A percentile compares a stretch with the other conserved stretches of the same genome.
Evolutionary conservation across 2,888 invertebrate species (phyloP).

Genomic region (Exephanes ischioxanthus): DNA sequence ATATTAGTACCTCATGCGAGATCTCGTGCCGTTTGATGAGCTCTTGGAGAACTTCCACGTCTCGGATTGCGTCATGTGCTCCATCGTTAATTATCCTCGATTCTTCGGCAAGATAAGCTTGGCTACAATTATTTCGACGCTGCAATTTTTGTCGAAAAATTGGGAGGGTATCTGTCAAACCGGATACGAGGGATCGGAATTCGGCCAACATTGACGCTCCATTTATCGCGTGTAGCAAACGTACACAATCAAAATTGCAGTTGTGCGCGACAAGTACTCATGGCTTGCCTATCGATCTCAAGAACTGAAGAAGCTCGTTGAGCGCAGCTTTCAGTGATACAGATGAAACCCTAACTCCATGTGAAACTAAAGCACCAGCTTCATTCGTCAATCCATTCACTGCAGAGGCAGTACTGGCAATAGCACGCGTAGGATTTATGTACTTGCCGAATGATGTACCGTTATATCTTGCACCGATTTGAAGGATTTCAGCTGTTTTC

Average conservation of each 20-base stretch:
- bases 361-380: conserved; percentile 53
- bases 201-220: not conserved
- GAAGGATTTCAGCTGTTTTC: conserved; percentile 59
- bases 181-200: conserved; percentile 29
- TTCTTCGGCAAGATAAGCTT: conserved; percentile 21
- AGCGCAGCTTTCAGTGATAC: conserved; percentile 4
- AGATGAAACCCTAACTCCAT: conserved; percentile 30
- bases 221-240: conserved; percentile 20
- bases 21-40: not conserved
- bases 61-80: conserved; percentile 24
- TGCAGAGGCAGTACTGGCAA: conserved; percentile 53
- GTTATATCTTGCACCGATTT: conserved; percentile 63
- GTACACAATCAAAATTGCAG: conserved; percentile 44
- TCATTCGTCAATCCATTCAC: conserved; percentile 50
- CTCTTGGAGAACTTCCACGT: conserved; percentile 17
- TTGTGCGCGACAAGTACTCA: conserved; percentile 54
- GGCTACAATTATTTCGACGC: conserved; percentile 24
- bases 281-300: conserved; percentile 5
- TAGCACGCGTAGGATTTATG: conserved; percentile 53
- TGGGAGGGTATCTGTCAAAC: conserved; percentile 31
- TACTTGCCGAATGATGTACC: conserved; percentile 53
- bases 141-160: not conserved
- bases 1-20: conserved; percentile 1
- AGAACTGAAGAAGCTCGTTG: conserved; percentile 23
- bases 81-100: not conserved